Base-by-base conservation (phyloP, 2,113 vertebrate genomes). In the Trichomycterus rosablanca region DNA sequence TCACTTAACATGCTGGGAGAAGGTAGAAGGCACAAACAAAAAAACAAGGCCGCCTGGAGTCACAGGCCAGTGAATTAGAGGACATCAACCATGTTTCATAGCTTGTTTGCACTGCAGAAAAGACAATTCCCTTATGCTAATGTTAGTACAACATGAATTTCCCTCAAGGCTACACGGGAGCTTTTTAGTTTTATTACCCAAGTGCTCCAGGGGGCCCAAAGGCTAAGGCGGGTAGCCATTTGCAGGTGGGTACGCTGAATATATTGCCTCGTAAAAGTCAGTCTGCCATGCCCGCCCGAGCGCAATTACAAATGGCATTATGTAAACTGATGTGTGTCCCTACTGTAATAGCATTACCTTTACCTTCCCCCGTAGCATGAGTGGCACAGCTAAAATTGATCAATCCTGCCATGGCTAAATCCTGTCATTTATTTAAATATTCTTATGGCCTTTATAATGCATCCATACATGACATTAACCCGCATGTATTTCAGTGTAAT, bases 261-360 rank as follows among this genome's bases (percentile, higher is more conserved):
- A 76, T 74, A 78, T 62, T 44, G 40, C 53, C 58, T 58, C 66
- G 63, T 81, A 77, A 80, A 78, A 78, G 63, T 73, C 69, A 65
- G 62, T 56, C 61, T 74, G 64, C 66, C 66, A 67, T 61, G 66
- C 53, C 71, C 61, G 53, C 67, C 74, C 50, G 46, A 73, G 71
- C 61, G 40, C 69, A 74, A 68, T 78, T 71, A 73, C 68, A 76
- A 78, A 72, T 62, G 53, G 59, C 65, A 63, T 72, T 76, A 81
- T 73, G 63, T 42, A 72, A 75, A 75, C 57, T 46, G 60, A 28
- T 72, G 63, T 74, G 73, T 70, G 63, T 58, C 68, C 40, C 20
- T 42, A 60, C 12, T 15, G 51, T 64, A 74, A 78, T 52, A 65
- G 68, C 40, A 67, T 70, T 71, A 65, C 58, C 52, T 71, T 34